Evolutionary conservation across 1,140 invertebrate species (phyloP).

Genomic region (Pararge aegeria): DNA sequence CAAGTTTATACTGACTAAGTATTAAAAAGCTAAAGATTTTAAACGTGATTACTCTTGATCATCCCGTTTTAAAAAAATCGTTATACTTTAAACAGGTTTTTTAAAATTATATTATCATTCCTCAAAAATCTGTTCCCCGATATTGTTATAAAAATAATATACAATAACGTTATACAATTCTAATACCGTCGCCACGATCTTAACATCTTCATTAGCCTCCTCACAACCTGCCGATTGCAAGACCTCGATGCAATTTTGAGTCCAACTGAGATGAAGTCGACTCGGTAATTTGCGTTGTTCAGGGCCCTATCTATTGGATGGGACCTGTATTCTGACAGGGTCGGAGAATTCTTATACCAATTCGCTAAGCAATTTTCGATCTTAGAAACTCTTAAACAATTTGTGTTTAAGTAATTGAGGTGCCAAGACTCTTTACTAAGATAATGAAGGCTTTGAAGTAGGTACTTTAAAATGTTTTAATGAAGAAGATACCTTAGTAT

Average conservation of each 20-base stretch:
- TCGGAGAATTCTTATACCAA: constrained; percentile 57
- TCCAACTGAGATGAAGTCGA: constrained; percentile 49
- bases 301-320: constrained; percentile 56
- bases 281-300: constrained; percentile 65
- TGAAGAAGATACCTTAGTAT: background rate
- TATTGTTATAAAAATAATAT: constrained; percentile 75
- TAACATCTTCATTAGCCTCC: constrained; percentile 72
- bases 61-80: no score
- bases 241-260: constrained; percentile 60
- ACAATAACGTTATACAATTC: constrained; percentile 66
- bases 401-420: constrained; percentile 41
- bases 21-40: no score
- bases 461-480: no score
- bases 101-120: no score
- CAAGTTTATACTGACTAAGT: no score
- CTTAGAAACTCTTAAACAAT: constrained; percentile 34
- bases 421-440: constrained; percentile 37
- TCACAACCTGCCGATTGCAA: constrained; percentile 62
- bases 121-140: no score
- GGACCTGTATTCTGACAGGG: constrained; percentile 44
- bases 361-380: constrained; percentile 59
- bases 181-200: constrained; percentile 54
- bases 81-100: no score
- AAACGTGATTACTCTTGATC: no score
- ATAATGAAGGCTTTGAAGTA: no score